Evolutionary conservation across 2,797 vertebrate genomes (phyloP).

Genomic region (Eidolon dupreanum): DNA sequence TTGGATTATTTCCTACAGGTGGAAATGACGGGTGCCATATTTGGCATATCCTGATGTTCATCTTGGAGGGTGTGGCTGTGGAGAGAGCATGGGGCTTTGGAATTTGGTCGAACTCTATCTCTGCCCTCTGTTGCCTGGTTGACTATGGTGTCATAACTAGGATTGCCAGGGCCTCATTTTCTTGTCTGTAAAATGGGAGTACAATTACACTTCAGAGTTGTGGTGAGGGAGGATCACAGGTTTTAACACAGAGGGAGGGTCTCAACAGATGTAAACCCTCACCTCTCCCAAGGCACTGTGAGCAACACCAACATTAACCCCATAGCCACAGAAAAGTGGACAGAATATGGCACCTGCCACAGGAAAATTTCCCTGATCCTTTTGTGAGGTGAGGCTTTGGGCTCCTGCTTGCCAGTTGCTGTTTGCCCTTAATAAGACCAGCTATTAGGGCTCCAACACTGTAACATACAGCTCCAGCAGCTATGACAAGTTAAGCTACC

Average conservation of each 20-base stretch:
- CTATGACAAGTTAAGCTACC: background rate
- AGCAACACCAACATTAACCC: background rate
- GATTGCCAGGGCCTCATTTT: background rate
- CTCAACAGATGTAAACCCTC: background rate
- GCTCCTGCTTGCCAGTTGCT: background rate
- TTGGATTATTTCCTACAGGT: constrained; percentile 20
- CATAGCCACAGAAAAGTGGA: background rate
- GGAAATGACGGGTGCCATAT: background rate
- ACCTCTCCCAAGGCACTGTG: background rate
- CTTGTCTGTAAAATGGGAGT: background rate
- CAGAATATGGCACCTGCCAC: background rate
- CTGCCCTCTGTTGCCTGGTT: background rate
- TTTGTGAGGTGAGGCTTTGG: background rate
- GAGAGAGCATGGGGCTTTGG: background rate
- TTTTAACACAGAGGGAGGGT: background rate
- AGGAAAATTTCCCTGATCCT: background rate
- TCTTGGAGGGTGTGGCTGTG: background rate
- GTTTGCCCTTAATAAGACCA: background rate
- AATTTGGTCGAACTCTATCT: background rate
- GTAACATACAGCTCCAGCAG: background rate
- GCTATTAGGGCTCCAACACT: background rate
- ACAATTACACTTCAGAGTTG: background rate
- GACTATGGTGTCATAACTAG: background rate
- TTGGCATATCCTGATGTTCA: background rate
- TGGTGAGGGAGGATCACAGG: background rate